Evolutionary conservation across 1,140 invertebrate species (phyloP).

Genomic region (Centruroides vittatus): DNA sequence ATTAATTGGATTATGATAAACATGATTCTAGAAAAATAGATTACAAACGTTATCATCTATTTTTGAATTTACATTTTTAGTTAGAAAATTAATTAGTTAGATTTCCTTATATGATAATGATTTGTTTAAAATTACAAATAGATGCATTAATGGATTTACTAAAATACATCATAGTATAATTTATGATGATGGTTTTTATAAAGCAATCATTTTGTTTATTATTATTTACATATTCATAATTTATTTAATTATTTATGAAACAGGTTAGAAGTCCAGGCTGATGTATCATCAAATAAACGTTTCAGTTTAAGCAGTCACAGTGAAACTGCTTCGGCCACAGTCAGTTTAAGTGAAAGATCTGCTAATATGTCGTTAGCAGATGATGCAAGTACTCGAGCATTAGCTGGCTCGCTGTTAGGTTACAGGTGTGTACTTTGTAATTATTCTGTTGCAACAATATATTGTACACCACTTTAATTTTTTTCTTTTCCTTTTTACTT

Average conservation of each 20-base stretch:
- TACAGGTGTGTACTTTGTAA: constrained; percentile 26
- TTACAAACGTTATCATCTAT: too few relatives aligned
- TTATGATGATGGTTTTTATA: neutral
- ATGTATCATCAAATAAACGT: constrained; percentile 51
- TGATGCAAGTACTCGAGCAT: constrained; percentile 49
- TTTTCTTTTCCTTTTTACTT: too few relatives aligned
- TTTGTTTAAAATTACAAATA: too few relatives aligned
- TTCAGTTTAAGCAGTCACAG: constrained; percentile 59
- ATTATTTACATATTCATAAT: too few relatives aligned
- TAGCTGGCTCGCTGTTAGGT: constrained; percentile 59
- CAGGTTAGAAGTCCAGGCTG: constrained; percentile 59
- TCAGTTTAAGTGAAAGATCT: constrained; percentile 51
- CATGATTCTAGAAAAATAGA: too few relatives aligned
- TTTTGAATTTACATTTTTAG: too few relatives aligned
- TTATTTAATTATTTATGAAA: neutral
- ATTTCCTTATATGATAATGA: too few relatives aligned
- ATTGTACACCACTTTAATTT: too few relatives aligned
- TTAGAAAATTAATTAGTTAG: too few relatives aligned
- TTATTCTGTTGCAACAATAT: too few relatives aligned
- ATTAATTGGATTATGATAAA: too few relatives aligned
- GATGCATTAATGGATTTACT: neutral
- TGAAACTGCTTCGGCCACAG: constrained; percentile 50
- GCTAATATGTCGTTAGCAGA: constrained; percentile 43
- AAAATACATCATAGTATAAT: neutral
- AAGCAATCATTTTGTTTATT: neutral